phyloP scores from a whole-genome alignment of 2,888 invertebrate species.

The Callyntrura sp. region DNA sequence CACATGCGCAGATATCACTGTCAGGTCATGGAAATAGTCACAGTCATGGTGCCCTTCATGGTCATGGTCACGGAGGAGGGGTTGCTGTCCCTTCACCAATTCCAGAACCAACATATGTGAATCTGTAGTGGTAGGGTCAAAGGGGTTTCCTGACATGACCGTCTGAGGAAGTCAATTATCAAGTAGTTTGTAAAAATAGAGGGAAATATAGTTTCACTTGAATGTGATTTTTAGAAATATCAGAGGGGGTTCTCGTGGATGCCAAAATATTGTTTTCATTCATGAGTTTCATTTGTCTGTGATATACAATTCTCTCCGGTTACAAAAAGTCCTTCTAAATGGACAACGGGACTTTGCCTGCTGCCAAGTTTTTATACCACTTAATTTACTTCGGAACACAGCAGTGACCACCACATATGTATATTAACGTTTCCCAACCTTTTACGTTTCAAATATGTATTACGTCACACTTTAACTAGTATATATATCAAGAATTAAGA shows the following conservation, averaged over 20 bases:
- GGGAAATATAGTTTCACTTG: neutral
- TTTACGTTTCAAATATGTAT: neutral
- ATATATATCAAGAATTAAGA: neutral
- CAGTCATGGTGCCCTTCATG: conserved; percentile 86
- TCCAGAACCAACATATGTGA: conserved; percentile 97
- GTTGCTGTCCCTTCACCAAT: conserved; percentile 86
- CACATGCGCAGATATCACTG: conserved; percentile 85
- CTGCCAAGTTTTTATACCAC: conserved; percentile 55
- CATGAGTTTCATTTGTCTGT: conserved; percentile 78
- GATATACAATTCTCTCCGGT: conserved; percentile 60
- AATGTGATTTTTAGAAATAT: conserved; percentile 30
- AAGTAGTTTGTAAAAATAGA: conserved; percentile 13
- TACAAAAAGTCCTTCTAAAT: conserved; percentile 3
- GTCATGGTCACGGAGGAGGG: conserved; percentile 84
- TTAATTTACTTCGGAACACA: neutral
- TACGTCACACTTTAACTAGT: conserved; percentile 13
- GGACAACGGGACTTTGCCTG: conserved; percentile 42
- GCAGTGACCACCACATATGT: neutral
- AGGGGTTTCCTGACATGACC: conserved; percentile 23
- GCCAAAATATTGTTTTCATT: conserved; percentile 75
- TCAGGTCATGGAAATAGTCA: conserved; percentile 85
- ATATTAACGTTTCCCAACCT: conserved; percentile 2
- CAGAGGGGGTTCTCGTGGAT: conserved; percentile 72
- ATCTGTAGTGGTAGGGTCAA: conserved; percentile 89
- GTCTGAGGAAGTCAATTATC: conserved; percentile 39